Base-by-base conservation (phyloP, 2,888 invertebrate species). In the Dynastes maya region DNA sequence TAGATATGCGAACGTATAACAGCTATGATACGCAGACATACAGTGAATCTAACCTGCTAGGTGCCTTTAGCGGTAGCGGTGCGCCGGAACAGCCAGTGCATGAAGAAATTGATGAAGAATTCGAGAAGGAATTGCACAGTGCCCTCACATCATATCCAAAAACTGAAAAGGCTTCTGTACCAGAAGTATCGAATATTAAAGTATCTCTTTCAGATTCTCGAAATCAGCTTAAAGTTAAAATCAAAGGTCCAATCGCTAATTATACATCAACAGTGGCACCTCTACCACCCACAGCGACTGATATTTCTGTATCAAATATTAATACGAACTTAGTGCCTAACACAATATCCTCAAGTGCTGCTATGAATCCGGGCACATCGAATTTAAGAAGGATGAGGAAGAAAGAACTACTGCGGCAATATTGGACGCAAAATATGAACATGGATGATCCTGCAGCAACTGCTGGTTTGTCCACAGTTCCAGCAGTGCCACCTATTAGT, bases 1-100 rank as follows among this genome's bases (percentile, higher is more conserved):
- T 96, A 0, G 96, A 96, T 86, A 96, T 96, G 96, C 92, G 96
- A 76, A 96, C 96, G 0, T 96, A 96, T 86, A 95, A 93, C 85
- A 89, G 91, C 1, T 90, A 91, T 79, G 93, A 93, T 80, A 90
- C 91, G 37, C 91, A 91, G 78, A 89, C 90, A 1, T 90, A 92
- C 27, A 91, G 91, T 81, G 93, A 93, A 81, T 90, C 92, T 0
- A 92, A 91, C 84, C 92, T 94, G 85, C 87, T 95, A 65, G 92
- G 92, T 27, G 91, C 91, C 8, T 95, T 95, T 84, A 92, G 93
- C 32, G 68, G 51, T 55, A 92, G 91, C 77, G 93, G 92, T 58
- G 92, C 93, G 0, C 92, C 94, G 0, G 95, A 94, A 83, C 93
- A 93, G 82, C 93, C 92, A 37, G 89, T 94, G 8, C 91, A 92